Base-by-base conservation (phyloP, 1,140 invertebrate species). In the Gerris buenoi region DNA sequence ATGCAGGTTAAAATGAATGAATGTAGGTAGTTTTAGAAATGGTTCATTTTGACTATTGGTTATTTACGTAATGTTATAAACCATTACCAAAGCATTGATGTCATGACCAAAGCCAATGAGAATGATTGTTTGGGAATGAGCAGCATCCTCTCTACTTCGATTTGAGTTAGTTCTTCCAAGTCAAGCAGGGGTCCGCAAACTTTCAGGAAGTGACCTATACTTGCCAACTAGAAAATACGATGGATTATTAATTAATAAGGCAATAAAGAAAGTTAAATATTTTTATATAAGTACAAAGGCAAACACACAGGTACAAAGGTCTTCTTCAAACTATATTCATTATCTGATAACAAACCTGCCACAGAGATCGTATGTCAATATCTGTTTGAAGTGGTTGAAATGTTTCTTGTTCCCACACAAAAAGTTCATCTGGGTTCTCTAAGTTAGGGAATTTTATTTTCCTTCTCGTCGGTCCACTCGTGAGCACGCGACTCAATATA, bases 141-240 rank as follows among this genome's bases (percentile, higher is more conserved):
- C 27, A 83, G 73, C 71, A 79, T 79, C 23, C 81, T 73, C 70
- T 83, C 81, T 18, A 82, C 67, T 70, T 83, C 81, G 72, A 76
- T 80, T 71, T 81, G 79, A 2, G 79, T 72, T 25, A 82, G 75
- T 62, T 69, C 68, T 29, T 69, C 67, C 15, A 72, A 28, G 26
- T 79, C 77, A 1, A 83, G 74, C 13, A 76, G 74, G 60, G 76
- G 73, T 67, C 77, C 74, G 64, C 76, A 77, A 63, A 82, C 71
- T 67, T 75, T 78, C 15, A 83, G 71, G 67, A 82, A 82, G 63
- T 79, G 76, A 1, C 80, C 81, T 66, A 83, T 80, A 65, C 79
- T 77, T 13, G 68, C 68, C n/a, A 72, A 65, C 70, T 72, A 59
- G 63, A 67, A 68, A 68, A 27, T n/a, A 33, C 18, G 63, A 56